Conservation (phyloP, 2,888 invertebrate species). For the Acleris holmiana region DNA sequence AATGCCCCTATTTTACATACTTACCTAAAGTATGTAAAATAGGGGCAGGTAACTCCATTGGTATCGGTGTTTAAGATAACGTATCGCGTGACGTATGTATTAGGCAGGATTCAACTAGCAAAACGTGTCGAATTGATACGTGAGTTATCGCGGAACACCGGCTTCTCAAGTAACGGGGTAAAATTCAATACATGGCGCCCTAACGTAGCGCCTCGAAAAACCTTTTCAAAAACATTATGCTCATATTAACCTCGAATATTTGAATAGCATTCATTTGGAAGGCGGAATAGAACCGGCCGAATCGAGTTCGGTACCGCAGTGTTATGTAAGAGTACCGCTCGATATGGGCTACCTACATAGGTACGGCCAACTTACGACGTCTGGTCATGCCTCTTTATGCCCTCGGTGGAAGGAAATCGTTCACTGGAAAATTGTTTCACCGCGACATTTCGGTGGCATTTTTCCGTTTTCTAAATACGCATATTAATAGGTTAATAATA, state of each 20-base stretch:
- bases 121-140: not conserved
- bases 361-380: slow-evolving; percentile 52
- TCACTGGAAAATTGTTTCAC: slow-evolving; percentile 55
- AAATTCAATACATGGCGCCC: slow-evolving; percentile 10
- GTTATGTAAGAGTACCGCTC: slow-evolving; percentile 75
- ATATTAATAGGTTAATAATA: not conserved
- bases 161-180: not conserved
- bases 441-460: slow-evolving; percentile 17
- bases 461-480: not conserved
- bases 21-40: no score
- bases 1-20: no score
- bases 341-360: slow-evolving; percentile 60
- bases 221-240: not conserved
- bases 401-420: slow-evolving; percentile 48
- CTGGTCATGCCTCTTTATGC: slow-evolving; percentile 53
- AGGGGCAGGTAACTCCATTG: no score
- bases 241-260: slow-evolving; percentile 38
- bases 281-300: slow-evolving; percentile 54
- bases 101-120: not conserved
- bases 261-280: slow-evolving; percentile 50
- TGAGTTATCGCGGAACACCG: not conserved
- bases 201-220: not conserved
- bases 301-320: slow-evolving; percentile 71
- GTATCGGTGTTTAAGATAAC: no score
- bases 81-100: no score